phyloP scores from a whole-genome alignment of 2,797 vertebrate genomes.

The Halcyon smyrnensis region DNA sequence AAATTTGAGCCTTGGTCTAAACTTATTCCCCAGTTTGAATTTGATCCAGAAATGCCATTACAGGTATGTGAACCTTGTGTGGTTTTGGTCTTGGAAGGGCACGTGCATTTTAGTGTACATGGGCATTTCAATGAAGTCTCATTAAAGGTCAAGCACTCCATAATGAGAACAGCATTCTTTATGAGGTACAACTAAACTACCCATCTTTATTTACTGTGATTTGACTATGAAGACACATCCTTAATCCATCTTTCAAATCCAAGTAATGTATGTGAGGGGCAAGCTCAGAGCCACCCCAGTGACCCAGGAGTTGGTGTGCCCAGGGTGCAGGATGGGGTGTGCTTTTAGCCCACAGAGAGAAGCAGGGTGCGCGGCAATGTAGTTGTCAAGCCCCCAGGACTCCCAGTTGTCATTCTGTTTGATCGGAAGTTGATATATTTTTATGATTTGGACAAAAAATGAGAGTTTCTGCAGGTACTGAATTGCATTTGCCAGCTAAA shows the following conservation, averaged over 20 bases:
- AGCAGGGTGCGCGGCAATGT: background rate
- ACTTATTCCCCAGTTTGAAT: conserved; percentile 89
- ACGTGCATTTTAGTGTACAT: rapidly evolving
- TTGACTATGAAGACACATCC: background rate
- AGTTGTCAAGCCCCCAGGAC: background rate
- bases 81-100: background rate
- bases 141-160: background rate
- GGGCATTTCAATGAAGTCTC: background rate
- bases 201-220: background rate
- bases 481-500: rapidly evolving
- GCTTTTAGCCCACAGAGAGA: background rate
- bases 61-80: conserved; percentile 80
- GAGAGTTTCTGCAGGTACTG: background rate
- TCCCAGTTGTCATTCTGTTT: rapidly evolving
- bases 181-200: background rate
- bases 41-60: conserved; percentile 88
- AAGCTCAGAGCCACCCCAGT: background rate
- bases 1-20: conserved; percentile 95
- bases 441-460: background rate
- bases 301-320: background rate
- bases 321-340: background rate
- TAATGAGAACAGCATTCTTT: background rate
- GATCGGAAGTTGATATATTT: background rate
- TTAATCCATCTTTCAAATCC: background rate
- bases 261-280: background rate